Base-by-base conservation (phyloP, 23 tunicate species). In the Halocynthia roretzi region DNA sequence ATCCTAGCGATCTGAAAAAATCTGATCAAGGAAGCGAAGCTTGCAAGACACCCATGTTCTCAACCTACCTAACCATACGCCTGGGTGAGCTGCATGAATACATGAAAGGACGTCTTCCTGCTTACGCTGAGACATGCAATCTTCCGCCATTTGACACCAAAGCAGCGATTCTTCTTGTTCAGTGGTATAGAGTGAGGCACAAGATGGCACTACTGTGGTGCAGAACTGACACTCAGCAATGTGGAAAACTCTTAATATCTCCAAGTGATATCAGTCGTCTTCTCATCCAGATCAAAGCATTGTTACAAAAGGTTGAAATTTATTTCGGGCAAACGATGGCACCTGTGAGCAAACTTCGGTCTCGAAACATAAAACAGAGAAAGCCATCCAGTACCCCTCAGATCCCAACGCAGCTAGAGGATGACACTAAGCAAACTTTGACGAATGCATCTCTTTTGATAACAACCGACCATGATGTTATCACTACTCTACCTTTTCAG, bases 371-470 rank as follows among this genome's bases (percentile, higher is more conserved):
- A 44, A 56, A 49, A 40, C 81, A 18, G 70, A 69, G 77, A 62
- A 74, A 44, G 69, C 57, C 19, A 18, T 68, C 85, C 61, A 52
- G 62, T 44, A 61, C 63, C 0, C 49, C 76, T 20, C 75, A 60
- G 15, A 52, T 89, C 8, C 85, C 82, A 58, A 61, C 81, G 7
- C 85, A 80, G 66, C 75, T 89, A 31, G 87, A 80, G 44, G 96
- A 89, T 11, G 96, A 89, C 53, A 81, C 83, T 85, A 84, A 75
- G 56, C 88, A 89, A 40, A 74, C 86, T 6, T 51, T 84, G 48
- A 89, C 75, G 20, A 83, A 89, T 14, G 66, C 76, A 10, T 63
- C 61, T 54, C 52, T 63, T 8, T 79, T 89, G 12, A 51, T 89
- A 52, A 83, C 88, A 11, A 21, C 69, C 17, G 81, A 84, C 9